Base-by-base conservation (phyloP, 2,888 invertebrate genomes). In the Campoplex capitator region DNA sequence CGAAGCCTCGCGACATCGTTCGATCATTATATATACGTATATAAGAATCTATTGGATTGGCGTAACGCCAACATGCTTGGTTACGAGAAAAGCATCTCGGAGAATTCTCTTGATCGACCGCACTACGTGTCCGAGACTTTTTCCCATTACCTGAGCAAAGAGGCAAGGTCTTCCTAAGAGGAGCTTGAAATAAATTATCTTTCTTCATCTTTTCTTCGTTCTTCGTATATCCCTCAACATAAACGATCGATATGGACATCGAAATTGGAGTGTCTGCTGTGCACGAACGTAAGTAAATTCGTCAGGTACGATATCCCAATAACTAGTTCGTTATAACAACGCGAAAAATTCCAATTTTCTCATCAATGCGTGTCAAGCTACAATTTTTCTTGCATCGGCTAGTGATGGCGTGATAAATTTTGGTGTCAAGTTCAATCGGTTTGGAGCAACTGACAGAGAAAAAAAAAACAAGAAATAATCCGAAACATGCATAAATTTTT, bases 91-190 rank as follows among this genome's bases (percentile, higher is more conserved):
- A 79, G 58, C 70, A n/a, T 58, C 54, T n/a, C 58, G n/a, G 1
- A 35, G 67, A 35, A 38, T 67, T 67, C 77, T 68, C 78, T 78
- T 68, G 68, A 70, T 78, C 78, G 45, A 70, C 38, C 67, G 38
- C 38, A 51, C 54, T 56, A 70, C 67, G 54, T 70, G 83, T 65
- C 77, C 62, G 32, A 65, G 77, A 73, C 62, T 77, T 62, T 78
- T 51, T 71, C n/a, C 71, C 71, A 71, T 51, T 70, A 71, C 83
- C 83, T 65, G 54, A 83, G 82, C 45, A 68, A 75, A 75, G 77
- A 54, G 28, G 58, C n/a, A 65, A 42, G 77, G 32, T 23, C 70
- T 62, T 42, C 67, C 70, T 58, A 32, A 42, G 45, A 56, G 35
- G 38, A 13, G 51, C 28, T 58, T 42, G 54, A 77, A 42, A 58